A percentile compares a stretch with the other conserved stretches of the same genome.
Evolutionary conservation across 92 coral and sea anemone species (phyloP).

Genomic region (Porites evermanni): DNA sequence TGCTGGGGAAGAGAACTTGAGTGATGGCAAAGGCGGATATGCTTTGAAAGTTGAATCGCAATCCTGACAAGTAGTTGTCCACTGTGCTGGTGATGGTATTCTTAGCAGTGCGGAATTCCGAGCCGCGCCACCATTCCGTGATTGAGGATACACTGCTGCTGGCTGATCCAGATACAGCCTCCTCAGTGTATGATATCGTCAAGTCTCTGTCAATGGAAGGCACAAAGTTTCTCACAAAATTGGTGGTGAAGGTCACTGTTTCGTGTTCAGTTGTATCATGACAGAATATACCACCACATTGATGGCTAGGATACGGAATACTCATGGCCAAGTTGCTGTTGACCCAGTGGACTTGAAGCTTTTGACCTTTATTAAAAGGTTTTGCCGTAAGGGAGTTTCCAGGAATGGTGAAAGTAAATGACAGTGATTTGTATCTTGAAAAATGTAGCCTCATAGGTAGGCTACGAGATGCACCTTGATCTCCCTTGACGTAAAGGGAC

Average conservation of each 20-base stretch:
- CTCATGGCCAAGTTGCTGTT: conserved; percentile 11
- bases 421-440: neutral
- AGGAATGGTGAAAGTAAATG: conserved; percentile 34
- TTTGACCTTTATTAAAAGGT: conserved; percentile 28
- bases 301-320: conserved; percentile 19
- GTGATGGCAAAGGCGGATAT: conserved; percentile 47
- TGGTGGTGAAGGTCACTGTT: conserved; percentile 33
- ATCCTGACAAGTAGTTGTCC: conserved; percentile 28
- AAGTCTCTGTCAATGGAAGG: conserved; percentile 32
- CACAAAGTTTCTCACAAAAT: conserved; percentile 27
- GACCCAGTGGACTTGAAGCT: conserved; percentile 54
- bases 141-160: neutral
- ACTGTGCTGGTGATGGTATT: conserved; percentile 34
- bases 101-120: conserved; percentile 15
- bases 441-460: conserved; percentile 16
- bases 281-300: neutral
- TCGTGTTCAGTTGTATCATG: neutral
- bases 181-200: conserved; percentile 41
- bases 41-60: conserved; percentile 51
- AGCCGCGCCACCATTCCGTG: conserved; percentile 5
- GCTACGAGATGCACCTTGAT: conserved; percentile 9
- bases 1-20: conserved; percentile 45
- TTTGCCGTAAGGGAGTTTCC: conserved; percentile 41
- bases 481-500: conserved; percentile 41
- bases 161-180: conserved; percentile 8